Percentiles rank a stretch among this genome's conserved stretches.
phyloP scores from a whole-genome alignment of 2,113 vertebrate species.

The Tauraco erythrolophus region DNA sequence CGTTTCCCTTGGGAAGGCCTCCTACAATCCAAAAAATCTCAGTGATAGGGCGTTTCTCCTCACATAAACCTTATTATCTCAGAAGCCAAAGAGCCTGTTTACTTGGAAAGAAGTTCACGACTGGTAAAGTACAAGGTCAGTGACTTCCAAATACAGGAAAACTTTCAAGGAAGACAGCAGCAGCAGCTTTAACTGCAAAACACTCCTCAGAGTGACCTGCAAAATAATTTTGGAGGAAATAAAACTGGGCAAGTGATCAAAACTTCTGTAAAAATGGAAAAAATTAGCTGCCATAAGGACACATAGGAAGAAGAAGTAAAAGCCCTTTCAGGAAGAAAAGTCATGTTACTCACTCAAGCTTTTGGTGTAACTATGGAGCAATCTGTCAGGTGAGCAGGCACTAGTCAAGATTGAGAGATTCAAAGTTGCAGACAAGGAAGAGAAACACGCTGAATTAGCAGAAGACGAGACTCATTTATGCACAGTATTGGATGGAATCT shows the following conservation, averaged over 20 bases:
- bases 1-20: neutral
- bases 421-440: neutral
- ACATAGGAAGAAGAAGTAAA: neutral
- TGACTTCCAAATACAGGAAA: neutral
- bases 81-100: neutral
- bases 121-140: neutral
- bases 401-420: neutral
- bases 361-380: neutral
- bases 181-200: neutral
- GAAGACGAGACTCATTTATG: neutral
- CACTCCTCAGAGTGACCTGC: neutral
- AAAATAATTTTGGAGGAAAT: conserved; percentile 13
- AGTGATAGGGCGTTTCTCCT: neutral
- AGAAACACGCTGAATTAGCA: neutral
- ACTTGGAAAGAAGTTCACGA: neutral
- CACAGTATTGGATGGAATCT: neutral
- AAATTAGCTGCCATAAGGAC: neutral
- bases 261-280: neutral
- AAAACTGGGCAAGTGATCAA: neutral
- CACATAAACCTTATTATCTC: neutral
- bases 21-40: neutral
- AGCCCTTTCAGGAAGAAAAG: neutral
- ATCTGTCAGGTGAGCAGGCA: neutral
- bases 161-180: neutral
- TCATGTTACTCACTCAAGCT: neutral